Percentiles rank a stretch among this genome's conserved stretches.
Evolutionary conservation across 2,113 vertebrate species (phyloP).

Genomic region (Microcebus griseorufus): DNA sequence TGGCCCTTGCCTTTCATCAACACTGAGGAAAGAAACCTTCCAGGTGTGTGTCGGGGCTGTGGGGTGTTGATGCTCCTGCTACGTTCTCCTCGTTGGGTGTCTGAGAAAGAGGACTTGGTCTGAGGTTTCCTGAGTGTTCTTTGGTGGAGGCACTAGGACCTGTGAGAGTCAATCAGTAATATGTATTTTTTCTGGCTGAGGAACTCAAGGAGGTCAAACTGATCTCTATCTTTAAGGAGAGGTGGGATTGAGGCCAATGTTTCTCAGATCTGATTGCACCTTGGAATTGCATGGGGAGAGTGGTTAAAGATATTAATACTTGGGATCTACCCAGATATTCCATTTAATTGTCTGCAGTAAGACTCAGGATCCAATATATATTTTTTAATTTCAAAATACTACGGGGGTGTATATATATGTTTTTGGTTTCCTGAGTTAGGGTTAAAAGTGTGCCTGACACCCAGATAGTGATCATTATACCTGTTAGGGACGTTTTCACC

Average conservation of each 20-base stretch:
- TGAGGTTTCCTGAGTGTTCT: constrained; percentile 3
- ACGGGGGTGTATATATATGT: no score
- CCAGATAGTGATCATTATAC: no score
- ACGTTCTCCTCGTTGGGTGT: not conserved
- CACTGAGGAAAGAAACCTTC: not conserved
- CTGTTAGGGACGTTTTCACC: no score
- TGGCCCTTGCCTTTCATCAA: not conserved
- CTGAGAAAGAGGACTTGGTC: not conserved
- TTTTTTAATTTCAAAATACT: not conserved
- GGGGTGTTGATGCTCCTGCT: no score
- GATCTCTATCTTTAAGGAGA: not conserved
- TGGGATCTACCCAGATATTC: not conserved
- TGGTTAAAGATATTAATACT: not conserved
- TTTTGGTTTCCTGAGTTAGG: no score
- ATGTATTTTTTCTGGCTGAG: not conserved
- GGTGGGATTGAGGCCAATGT: not conserved
- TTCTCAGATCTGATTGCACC: not conserved
- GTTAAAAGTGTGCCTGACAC: no score
- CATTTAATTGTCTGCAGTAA: not conserved
- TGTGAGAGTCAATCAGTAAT: not conserved
- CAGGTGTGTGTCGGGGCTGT: not conserved
- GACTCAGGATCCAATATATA: not conserved
- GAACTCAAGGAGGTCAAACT: not conserved
- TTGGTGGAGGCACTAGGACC: not conserved
- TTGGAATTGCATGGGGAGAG: not conserved